These are phyloP conservation scores for Phrynocephalus versicolor DNA, from an alignment of 2,113 vertebrate genomes.

Conservation along the genomic window DNA sequence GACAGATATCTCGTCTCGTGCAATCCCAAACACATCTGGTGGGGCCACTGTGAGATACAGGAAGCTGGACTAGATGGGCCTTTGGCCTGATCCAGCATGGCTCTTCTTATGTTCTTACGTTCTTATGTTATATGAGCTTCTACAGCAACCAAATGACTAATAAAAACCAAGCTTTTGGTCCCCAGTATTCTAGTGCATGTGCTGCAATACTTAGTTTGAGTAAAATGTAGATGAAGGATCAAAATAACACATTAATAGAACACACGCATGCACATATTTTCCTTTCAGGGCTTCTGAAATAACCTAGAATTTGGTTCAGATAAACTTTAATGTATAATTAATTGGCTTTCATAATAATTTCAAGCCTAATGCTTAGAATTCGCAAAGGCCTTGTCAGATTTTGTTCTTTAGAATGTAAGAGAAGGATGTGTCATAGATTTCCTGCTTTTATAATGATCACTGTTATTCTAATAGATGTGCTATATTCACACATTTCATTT, in stretches of 20 bases:
- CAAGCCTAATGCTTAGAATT: background rate
- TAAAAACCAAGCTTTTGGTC: background rate
- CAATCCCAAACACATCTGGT: too few relatives aligned
- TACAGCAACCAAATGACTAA: background rate
- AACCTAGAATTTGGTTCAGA: background rate
- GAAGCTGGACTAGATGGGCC: too few relatives aligned
- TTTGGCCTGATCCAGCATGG: too few relatives aligned
- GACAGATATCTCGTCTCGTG: too few relatives aligned
- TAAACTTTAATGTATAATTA: background rate
- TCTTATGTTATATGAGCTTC: too few relatives aligned
- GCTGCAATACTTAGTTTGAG: background rate
- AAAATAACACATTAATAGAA: background rate
- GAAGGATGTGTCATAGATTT: background rate
- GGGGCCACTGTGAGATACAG: too few relatives aligned
- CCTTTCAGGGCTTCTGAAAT: background rate
- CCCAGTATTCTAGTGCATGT: background rate
- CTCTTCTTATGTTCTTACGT: too few relatives aligned
- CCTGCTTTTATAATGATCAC: background rate
- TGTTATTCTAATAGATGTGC: background rate
- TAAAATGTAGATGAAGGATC: background rate
- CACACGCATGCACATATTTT: background rate
- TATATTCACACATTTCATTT: constrained; percentile 4
- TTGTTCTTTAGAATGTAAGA: background rate
- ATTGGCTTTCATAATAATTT: constrained; percentile 13
- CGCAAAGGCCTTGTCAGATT: background rate